Evolutionary conservation across 92 coral and sea anemone genomes (phyloP).

Genomic region (Siderastrea radians): DNA sequence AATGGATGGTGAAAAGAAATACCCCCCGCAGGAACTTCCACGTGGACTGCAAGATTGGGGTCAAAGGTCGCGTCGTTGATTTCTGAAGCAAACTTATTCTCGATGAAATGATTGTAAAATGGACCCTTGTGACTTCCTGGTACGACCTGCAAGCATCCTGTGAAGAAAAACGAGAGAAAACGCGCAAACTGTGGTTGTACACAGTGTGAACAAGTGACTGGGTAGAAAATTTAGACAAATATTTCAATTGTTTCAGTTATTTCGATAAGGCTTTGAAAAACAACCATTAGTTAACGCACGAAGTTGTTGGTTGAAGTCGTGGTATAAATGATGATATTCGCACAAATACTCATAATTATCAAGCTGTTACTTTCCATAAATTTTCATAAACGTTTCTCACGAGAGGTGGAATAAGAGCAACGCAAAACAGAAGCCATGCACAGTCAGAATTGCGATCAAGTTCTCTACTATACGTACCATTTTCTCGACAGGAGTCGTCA

Average conservation of each 20-base stretch:
- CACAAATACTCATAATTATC: too few relatives aligned
- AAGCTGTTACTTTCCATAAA: too few relatives aligned
- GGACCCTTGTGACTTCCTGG: slow-evolving; percentile 36
- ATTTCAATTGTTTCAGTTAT: too few relatives aligned
- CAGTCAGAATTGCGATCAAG: neutral
- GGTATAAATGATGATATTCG: too few relatives aligned
- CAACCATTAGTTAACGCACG: too few relatives aligned
- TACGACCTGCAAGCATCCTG: slow-evolving; percentile 22
- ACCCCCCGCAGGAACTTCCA: slow-evolving; percentile 18
- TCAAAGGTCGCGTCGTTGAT: slow-evolving; percentile 19
- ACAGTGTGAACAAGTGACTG: neutral
- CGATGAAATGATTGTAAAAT: slow-evolving; percentile 11
- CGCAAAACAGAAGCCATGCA: too few relatives aligned
- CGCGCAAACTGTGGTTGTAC: neutral
- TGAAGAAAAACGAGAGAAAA: too few relatives aligned
- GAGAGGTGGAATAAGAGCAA: too few relatives aligned
- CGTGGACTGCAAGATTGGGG: slow-evolving; percentile 6
- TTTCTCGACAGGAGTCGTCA: slow-evolving; percentile 68
- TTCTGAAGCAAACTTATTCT: slow-evolving; percentile 21
- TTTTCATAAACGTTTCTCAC: too few relatives aligned
- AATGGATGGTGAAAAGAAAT: slow-evolving; percentile 19
- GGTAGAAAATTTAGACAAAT: too few relatives aligned
- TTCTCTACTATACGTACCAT: slow-evolving; percentile 41
- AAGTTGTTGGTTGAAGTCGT: too few relatives aligned
- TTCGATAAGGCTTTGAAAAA: too few relatives aligned